Conservation (phyloP, 2,888 invertebrate genomes). For the Ceriagrion tenellum region DNA sequence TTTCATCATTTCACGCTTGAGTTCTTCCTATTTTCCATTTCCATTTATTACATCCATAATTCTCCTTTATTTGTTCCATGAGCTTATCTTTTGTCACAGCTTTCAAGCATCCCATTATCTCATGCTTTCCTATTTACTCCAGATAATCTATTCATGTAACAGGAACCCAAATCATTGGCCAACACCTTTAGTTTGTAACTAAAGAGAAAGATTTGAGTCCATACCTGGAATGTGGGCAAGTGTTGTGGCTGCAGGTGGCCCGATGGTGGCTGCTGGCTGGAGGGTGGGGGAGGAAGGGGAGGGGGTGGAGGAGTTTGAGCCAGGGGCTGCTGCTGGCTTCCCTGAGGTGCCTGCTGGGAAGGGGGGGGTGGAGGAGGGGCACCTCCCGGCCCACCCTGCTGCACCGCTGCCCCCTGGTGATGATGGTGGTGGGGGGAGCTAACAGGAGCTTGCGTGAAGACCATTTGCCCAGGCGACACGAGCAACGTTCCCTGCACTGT, state of each 20-base stretch:
- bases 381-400: conserved; percentile 20
- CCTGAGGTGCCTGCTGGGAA: neutral
- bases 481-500: conserved; percentile 59
- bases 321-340: conserved; percentile 14
- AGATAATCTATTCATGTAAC: neutral
- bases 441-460: conserved; percentile 60
- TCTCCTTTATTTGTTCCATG: too few relatives aligned
- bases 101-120: too few relatives aligned
- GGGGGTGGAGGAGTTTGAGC: conserved; percentile 45
- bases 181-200: neutral
- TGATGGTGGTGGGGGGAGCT: conserved; percentile 54
- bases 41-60: too few relatives aligned
- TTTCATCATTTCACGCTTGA: too few relatives aligned
- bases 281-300: neutral
- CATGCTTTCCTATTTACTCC: too few relatives aligned
- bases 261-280: conserved; percentile 40
- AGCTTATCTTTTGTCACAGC: too few relatives aligned
- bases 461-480: conserved; percentile 58
- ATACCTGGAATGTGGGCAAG: conserved; percentile 57
- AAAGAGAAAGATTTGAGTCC: neutral
- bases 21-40: too few relatives aligned
- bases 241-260: conserved; percentile 58
- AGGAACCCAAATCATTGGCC: neutral
- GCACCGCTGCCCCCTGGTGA: neutral
- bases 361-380: neutral